Base-by-base conservation (phyloP, 2,113 vertebrate genomes). In the Gopherus evgoodei region DNA sequence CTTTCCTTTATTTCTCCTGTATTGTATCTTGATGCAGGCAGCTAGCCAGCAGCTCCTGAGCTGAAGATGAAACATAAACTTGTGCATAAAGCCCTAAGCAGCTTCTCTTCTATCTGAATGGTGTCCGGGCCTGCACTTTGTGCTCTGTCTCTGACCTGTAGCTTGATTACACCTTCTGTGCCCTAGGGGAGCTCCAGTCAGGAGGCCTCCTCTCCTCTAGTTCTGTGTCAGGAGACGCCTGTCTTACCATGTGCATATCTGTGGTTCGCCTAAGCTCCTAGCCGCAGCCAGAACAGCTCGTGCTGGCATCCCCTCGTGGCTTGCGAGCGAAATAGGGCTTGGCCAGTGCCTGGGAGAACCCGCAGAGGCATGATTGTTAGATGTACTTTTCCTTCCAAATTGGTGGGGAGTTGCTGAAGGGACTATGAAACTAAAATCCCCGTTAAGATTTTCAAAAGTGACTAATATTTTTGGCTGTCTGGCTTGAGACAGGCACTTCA, bases 181-280 rank as follows among this genome's bases (percentile, higher is more conserved):
- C 54, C 27, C 57, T 35, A 50, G 57, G 6, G 65, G 4, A 1
- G 42, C 88, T 49, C 21, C 78, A 54, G 27, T 29, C 65, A 38
- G 8, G 35, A 19, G 56, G 62, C 35, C 17, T 10, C 31, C 21
- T 50, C 38, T 56, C 19, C 14, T 44, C 42, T 78, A 42, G 0
- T 29, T 5, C 31, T 59, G 11, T 49, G 62, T 38, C 85, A 21
- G 59, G 9, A 81, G 38, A 5, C 31, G 12, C 27, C n/a, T 59
- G 42, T 84, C 44, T 47, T 80, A 52, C 27, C 69, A 3, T 4
- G 3, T 57, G 8, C 65, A 35, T 2, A 3, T 29, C 65, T 2
- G 19, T 42, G 53, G 49, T 50, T 57, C 16, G 1, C 0, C 0
- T 19, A 29, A 42, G n/a, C 11, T 6, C 44, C 65, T 38, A 69